Evolutionary conservation across 2,113 vertebrate genomes (phyloP), one percentile per base, ranked within the genome.

Genomic region (Pionites leucogaster): DNA sequence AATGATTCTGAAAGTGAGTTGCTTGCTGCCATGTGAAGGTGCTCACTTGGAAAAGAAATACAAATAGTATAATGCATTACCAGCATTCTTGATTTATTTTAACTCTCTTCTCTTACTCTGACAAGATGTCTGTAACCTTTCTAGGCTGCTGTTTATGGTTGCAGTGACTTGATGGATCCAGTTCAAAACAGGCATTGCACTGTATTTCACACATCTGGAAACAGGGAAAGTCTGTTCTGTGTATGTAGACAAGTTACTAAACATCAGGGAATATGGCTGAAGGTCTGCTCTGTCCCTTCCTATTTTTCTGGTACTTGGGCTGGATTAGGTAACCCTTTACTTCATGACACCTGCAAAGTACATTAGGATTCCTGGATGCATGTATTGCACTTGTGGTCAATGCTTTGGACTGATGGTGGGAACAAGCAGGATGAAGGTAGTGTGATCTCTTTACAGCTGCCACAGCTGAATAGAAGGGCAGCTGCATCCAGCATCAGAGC

Each of bases 341-440:
- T 86, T 53, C 29, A 57, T 22, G 24, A 14, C 5, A 39, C 10
- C 4, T 69, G 27, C 9, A 72, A 47, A 4, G 2, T 42, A 17
- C 11, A 10, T 4, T 14, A 52, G 29, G 37, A 75, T 47, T 55
- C 5, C 14, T 7, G 31, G 42, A 1, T 35, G 31, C 3, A 3
- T 6, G 25, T 60, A 14, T 10, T 39, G 17, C 29, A 41, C 14
- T 70, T 1, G 1, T 1, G 3, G 9, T 9, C 35, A 79, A 4
- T 35, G 25, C 12, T 68, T 60, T 85, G 47, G 20, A 33, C 33
- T 82, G 33, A 12, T 79, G 52, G 23, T 60, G 33, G 24, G 69
- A 77, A 87, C 25, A 64, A 75, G 23, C 11, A 52, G 12, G 25
- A 57, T 64, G 29, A 27, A 42, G 42, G 11, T 33, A 65, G 25